Evolutionary conservation across 2,797 vertebrate species (phyloP), one percentile per base, ranked within the genome.

Genomic region (Lophura swinhoii): DNA sequence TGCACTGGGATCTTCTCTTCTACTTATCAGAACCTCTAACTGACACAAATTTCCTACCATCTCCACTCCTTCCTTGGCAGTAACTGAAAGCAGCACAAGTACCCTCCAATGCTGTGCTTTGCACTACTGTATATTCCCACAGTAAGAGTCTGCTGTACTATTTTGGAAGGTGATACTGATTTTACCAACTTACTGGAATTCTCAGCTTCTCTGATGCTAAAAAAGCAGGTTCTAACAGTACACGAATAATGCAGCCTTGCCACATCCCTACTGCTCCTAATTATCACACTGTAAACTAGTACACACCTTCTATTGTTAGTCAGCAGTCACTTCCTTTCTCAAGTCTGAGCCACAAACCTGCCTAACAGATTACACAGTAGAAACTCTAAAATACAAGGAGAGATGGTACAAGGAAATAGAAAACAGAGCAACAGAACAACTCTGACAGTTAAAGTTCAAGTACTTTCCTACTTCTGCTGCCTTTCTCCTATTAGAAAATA

Each of bases 291-390:
- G 46, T n/a, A 28, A 90, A 88, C 24, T 12, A 49, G 16, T 37
- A 75, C 68, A 82, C 21, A 43, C 44, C 39, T 77, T 31, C 29
- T 24, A 29, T 18, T 64, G 31, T 35, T n/a, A 62, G 44, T 33
- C 35, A 1, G 1, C 35, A 29, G 46, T 60, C 51, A 29, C 15
- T 72, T 85, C 48, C 67, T 78, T 67, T 49, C 62, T 9, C 71
- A 93, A 90, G 49, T 29, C 83, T 79, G 59, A 85, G 83, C 55
- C 53, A 17, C 88, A 82, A 75, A 72, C 9, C n/a, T 53, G 55
- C 63, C 71, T 64, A 48, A 82, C 29, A 79, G 87, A 89, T 83
- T 48, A 71, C 49, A 58, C 13, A 4, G 7, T 9, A 79, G 26
- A 87, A 84, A 64, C 48, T 60, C 33, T 77, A 70, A 51, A 84